Evolutionary conservation across 2,113 vertebrate species (phyloP).

Genomic region (Leptosomus discolor): DNA sequence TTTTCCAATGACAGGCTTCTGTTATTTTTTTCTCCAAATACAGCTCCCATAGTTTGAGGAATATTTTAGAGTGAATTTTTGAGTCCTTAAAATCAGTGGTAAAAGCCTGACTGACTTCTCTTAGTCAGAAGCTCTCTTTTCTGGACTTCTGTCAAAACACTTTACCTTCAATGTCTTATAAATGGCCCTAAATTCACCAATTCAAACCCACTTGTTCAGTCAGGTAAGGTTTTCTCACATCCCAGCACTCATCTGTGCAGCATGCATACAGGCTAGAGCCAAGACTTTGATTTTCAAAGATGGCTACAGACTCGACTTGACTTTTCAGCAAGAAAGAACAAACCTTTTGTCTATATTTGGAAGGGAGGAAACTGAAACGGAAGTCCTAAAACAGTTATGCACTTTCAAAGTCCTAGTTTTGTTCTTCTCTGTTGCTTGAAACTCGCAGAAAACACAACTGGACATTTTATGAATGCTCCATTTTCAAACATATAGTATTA

Average conservation of each 20-base stretch:
- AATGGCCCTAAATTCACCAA: neutral
- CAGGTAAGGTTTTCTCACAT: neutral
- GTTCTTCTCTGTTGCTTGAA: neutral
- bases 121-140: neutral
- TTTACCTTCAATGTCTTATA: neutral
- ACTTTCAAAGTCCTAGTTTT: neutral
- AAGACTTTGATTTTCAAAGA: neutral
- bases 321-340: neutral
- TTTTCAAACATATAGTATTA: neutral
- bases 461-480: fast-evolving
- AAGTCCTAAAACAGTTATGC: neutral
- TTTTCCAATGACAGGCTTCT: neutral
- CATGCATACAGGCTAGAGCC: neutral
- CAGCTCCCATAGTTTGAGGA: neutral
- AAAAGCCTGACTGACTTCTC: neutral
- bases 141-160: neutral
- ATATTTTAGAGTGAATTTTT: neutral
- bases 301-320: neutral
- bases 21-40: neutral
- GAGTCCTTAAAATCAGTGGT: neutral
- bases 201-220: neutral
- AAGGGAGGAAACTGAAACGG: neutral
- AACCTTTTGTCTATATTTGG: neutral
- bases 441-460: neutral
- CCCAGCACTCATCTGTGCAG: neutral